These are phyloP conservation scores for Sylvia borin DNA, from an alignment of 2,797 vertebrate genomes.

Conservation along the genomic window DNA sequence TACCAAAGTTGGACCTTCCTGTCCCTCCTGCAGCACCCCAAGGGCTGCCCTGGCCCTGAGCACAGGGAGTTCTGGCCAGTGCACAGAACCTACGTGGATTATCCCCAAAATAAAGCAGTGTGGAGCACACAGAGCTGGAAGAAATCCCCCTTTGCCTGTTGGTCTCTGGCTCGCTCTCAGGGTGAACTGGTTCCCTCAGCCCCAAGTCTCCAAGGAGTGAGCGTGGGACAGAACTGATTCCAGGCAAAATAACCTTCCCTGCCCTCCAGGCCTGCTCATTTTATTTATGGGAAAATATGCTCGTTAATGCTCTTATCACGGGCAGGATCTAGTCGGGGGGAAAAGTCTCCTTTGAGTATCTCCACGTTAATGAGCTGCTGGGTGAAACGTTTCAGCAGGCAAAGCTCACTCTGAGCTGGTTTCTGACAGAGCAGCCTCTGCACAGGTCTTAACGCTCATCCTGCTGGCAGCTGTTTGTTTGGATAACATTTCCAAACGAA, in stretches of 20 bases:
- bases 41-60: not conserved
- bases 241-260: constrained; percentile 45
- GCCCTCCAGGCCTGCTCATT: constrained; percentile 21
- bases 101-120: not conserved
- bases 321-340: constrained; percentile 34
- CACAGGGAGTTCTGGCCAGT: not conserved
- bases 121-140: not conserved
- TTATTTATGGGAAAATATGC: constrained; percentile 52
- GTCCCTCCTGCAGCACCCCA: not conserved
- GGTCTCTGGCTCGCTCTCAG: not conserved
- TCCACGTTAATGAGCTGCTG: constrained; percentile 34
- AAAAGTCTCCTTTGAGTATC: constrained; percentile 4
- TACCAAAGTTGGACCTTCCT: not conserved
- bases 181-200: not conserved
- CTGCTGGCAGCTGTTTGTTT: constrained; percentile 43
- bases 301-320: constrained; percentile 48
- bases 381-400: constrained; percentile 48
- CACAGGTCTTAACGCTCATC: constrained; percentile 10
- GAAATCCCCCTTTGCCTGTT: not conserved
- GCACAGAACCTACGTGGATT: not conserved
- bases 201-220: not conserved
- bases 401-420: not conserved
- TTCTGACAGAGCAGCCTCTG: constrained; percentile 14
- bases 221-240: not conserved
- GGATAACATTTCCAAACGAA: constrained; percentile 26